A percentile compares a stretch with the other conserved stretches of the same genome.
These are phyloP conservation scores for western clawed frog (Xenopus tropicalis) DNA, from an alignment of 2,113 vertebrate genomes.

Conservation along the genomic window UCB_Xtro_10.0 CM004444.2:31040501-31041000, in stretches of 20 bases:
- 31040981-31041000: too few relatives aligned
- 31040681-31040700: not conserved
- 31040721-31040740: not conserved
- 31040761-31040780: too few relatives aligned
- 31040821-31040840: too few relatives aligned
- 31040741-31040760: too few relatives aligned
- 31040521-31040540: not conserved
- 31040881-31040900: too few relatives aligned
- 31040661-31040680: not conserved
- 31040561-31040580: conserved; percentile 16
- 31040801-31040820: too few relatives aligned
- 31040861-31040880: too few relatives aligned
- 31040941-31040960: too few relatives aligned
- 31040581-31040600: conserved; percentile 17
- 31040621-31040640: conserved; percentile 3
- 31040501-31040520: conserved; percentile 11
- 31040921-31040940: too few relatives aligned
- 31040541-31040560: not conserved
- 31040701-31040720: not conserved
- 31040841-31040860: too few relatives aligned
- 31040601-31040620: conserved; percentile 30
- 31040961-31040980: too few relatives aligned
- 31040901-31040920: too few relatives aligned
- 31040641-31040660: not conserved
- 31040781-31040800: not conserved